Conservation (phyloP, 2,113 vertebrate species). For the Okapia johnstoni region DNA sequence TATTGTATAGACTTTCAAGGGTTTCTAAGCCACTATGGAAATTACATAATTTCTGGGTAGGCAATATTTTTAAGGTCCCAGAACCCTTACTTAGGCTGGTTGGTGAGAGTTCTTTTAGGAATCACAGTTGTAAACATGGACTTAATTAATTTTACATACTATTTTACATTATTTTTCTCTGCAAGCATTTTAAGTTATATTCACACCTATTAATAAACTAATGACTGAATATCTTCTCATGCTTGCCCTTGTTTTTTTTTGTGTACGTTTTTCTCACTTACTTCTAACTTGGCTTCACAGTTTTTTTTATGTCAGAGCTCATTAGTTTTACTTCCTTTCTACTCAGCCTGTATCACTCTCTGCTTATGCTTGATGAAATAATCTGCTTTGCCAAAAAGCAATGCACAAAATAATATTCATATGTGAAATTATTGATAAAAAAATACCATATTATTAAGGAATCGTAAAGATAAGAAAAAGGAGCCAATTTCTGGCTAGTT, state of each 20-base stretch:
- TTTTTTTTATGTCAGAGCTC: neutral
- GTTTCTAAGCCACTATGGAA: neutral
- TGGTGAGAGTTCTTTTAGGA: slow-evolving; percentile 1
- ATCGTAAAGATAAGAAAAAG: neutral
- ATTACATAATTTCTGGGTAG: neutral
- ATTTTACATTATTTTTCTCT: slow-evolving; percentile 10
- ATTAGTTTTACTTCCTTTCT: slow-evolving; percentile 50
- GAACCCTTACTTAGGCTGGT: neutral
- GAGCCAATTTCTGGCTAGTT: neutral
- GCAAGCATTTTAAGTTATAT: neutral
- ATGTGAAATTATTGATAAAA: neutral
- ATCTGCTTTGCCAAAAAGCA: neutral
- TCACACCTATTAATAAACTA: slow-evolving; percentile 47
- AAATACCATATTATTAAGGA: neutral
- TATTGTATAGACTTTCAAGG: neutral
- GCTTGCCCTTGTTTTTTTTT: neutral
- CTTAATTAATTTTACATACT: slow-evolving; percentile 45
- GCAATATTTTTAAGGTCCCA: neutral
- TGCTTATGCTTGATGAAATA: neutral
- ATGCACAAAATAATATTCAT: neutral
- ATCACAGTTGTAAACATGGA: slow-evolving; percentile 8
- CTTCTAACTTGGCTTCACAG: slow-evolving; percentile 50
- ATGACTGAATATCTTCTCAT: neutral
- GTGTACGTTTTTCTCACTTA: slow-evolving; percentile 26
- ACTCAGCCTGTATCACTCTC: neutral